Percentiles rank a stretch among this genome's conserved stretches.
Conservation (phyloP, 1,140 invertebrate genomes). For the Sarcophaga peregrina region DNA sequence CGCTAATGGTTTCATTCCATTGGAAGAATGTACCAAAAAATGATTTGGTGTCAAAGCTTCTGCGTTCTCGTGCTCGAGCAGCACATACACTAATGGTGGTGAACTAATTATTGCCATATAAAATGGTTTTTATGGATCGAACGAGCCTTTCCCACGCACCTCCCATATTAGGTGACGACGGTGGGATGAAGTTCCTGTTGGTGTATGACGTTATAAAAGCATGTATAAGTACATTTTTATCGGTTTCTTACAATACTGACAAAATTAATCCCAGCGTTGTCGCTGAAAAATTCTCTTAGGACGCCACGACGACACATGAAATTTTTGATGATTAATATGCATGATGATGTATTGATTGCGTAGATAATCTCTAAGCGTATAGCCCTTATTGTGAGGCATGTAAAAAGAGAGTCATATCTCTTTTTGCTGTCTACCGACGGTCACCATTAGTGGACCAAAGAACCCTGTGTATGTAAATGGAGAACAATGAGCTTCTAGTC, state of each 20-base stretch:
- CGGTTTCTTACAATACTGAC: slow-evolving; percentile 44
- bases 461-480: slow-evolving; percentile 31
- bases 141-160: no score
- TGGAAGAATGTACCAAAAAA: neutral
- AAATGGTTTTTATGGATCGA: no score
- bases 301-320: slow-evolving; percentile 64
- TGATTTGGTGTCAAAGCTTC: slow-evolving; percentile 1
- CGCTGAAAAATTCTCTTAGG: slow-evolving; percentile 55
- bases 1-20: slow-evolving; percentile 14
- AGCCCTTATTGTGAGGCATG: slow-evolving; percentile 61
- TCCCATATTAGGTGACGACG: neutral
- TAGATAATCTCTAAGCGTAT: slow-evolving; percentile 66
- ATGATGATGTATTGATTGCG: slow-evolving; percentile 59
- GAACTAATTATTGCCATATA: no score
- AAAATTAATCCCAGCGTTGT: slow-evolving; percentile 66
- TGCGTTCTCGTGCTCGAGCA: neutral
- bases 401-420: slow-evolving; percentile 63
- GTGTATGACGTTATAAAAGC: neutral
- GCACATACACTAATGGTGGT: neutral
- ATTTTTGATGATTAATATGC: slow-evolving; percentile 60
- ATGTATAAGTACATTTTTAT: neutral
- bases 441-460: slow-evolving; percentile 56
- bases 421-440: slow-evolving; percentile 56
- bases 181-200: slow-evolving; percentile 18
- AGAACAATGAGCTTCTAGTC: neutral